A percentile compares a stretch with the other conserved stretches of the same genome.
phyloP scores from a whole-genome alignment of 2,888 invertebrate species.

The Acronicta aceris region DNA sequence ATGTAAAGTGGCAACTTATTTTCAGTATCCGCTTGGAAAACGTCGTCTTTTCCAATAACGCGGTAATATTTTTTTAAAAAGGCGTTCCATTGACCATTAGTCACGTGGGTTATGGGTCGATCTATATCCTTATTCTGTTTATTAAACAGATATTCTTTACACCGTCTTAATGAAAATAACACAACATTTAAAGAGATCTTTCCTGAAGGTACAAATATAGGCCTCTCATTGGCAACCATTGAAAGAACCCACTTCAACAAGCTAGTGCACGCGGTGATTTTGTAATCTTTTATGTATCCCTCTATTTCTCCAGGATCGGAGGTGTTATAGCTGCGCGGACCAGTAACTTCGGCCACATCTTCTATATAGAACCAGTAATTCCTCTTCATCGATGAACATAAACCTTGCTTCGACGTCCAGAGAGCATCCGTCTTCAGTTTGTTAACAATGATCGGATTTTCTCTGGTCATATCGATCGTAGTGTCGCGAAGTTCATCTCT shows the following conservation, averaged over 20 bases:
- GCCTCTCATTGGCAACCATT: conserved; percentile 76
- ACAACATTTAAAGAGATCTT: conserved; percentile 88
- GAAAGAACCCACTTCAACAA: conserved; percentile 90
- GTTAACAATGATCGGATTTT: conserved; percentile 72
- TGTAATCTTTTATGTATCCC: conserved; percentile 92
- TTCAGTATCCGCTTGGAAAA: conserved; percentile 80
- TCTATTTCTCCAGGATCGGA: conserved; percentile 88
- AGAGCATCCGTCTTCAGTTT: conserved; percentile 76
- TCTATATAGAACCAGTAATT: conserved; percentile 91
- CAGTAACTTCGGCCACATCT: conserved; percentile 90
- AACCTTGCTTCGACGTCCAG: conserved; percentile 84
- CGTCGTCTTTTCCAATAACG: conserved; percentile 89
- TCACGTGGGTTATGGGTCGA: conserved; percentile 71
- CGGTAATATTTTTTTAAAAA: conserved; percentile 91
- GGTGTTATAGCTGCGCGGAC: conserved; percentile 92
- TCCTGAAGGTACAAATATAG: conserved; percentile 86
- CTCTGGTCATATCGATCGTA: conserved; percentile 67
- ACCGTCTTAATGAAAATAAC: conserved; percentile 92
- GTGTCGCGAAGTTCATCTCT: conserved; percentile 64
- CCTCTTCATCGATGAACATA: conserved; percentile 88
- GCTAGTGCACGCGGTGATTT: conserved; percentile 93
- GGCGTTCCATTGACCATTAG: conserved; percentile 91
- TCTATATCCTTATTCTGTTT: conserved; percentile 92
- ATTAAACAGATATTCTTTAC: conserved; percentile 90
- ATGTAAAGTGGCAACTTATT: conserved; percentile 75